Evolutionary conservation across 2,113 vertebrate genomes (phyloP).

Genomic region (Oxyruncus cristatus): DNA sequence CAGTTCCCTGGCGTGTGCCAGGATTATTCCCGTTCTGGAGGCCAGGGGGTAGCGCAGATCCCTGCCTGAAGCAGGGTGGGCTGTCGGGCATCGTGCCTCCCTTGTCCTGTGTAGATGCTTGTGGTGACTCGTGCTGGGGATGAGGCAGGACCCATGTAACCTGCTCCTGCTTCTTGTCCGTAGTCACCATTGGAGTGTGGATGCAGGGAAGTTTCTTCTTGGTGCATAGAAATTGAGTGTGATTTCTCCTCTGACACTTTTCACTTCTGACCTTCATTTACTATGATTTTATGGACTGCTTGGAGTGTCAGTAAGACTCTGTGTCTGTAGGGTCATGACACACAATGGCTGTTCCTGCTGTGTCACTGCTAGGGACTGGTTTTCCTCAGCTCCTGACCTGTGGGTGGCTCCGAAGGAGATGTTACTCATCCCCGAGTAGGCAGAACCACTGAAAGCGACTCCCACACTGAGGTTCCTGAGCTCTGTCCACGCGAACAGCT

Average conservation of each 20-base stretch:
- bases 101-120: rapidly evolving
- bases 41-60: not conserved
- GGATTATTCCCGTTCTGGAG: not conserved
- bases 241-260: not conserved
- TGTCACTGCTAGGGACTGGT: not conserved
- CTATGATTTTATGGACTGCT: not conserved
- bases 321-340: not conserved
- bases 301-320: not conserved
- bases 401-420: conserved; percentile 44
- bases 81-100: not conserved
- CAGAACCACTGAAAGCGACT: not conserved
- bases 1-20: not conserved
- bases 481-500: conserved; percentile 50
- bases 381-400: not conserved
- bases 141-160: not conserved
- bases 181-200: rapidly evolving
- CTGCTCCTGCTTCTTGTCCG: not conserved
- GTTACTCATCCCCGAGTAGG: conserved; percentile 18
- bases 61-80: not conserved
- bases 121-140: rapidly evolving
- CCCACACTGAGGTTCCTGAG: conserved; percentile 36
- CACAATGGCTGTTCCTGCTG: not conserved
- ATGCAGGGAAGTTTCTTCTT: rapidly evolving
- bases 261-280: not conserved
- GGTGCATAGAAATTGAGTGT: not conserved